These are phyloP conservation scores for Phenganax stokvisi DNA, from an alignment of 92 coral and sea anemone genomes.

Conservation along the genomic window DNA sequence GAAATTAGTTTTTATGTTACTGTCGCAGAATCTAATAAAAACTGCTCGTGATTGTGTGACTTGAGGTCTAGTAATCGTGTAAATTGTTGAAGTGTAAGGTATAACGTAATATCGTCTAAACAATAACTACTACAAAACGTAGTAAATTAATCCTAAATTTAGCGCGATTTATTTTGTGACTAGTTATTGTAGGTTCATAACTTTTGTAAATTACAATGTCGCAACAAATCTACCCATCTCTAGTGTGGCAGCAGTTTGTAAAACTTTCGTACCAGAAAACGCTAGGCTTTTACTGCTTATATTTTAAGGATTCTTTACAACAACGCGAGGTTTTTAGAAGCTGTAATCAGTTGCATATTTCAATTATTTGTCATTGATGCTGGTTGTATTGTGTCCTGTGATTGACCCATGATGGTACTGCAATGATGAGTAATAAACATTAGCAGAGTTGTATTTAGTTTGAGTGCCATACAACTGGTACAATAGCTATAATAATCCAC, in stretches of 20 bases:
- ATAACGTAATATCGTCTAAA: neutral
- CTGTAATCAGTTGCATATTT: neutral
- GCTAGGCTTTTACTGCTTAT: neutral
- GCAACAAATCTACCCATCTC: neutral
- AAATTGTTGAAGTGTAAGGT: slow-evolving; percentile 12
- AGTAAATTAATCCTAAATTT: neutral
- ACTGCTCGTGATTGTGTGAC: neutral
- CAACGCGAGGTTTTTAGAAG: neutral
- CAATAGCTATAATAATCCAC: neutral
- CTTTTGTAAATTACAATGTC: neutral
- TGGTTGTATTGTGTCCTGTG: neutral
- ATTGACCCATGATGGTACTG: neutral
- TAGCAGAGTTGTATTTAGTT: neutral
- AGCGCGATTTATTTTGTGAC: neutral
- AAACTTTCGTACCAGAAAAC: neutral
- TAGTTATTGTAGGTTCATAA: neutral
- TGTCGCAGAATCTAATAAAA: too few species aligned
- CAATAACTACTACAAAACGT: neutral
- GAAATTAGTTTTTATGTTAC: too few species aligned
- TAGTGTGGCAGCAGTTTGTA: neutral
- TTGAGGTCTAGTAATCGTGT: neutral
- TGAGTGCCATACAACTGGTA: neutral
- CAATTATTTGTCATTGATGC: neutral
- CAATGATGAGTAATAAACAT: neutral
- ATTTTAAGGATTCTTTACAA: slow-evolving; percentile 4